Base-by-base conservation (phyloP, 2,888 invertebrate species). In the Drosophila quinaria region DNA sequence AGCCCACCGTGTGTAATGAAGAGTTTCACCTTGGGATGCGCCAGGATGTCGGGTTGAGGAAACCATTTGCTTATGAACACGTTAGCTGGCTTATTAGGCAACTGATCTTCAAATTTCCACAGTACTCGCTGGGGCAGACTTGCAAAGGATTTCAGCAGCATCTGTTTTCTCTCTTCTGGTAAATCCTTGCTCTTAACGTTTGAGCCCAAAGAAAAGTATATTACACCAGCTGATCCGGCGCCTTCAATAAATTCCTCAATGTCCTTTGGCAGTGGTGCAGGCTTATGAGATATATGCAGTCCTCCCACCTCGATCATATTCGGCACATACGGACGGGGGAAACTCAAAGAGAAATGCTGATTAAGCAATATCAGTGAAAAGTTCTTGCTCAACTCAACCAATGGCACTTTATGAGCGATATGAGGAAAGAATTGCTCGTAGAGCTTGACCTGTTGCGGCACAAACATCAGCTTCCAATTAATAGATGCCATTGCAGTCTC, bases 1-100 rank as follows among this genome's bases (percentile, higher is more conserved):
- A 93, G 65, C 0, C 93, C 94, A 9, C 93, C 93, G 58, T 94
- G 94, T 0, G 93, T 93, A 8, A 93, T 93, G 64, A 93, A 93
- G 0, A 93, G 67, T 51, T 92, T 93, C 0, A 93, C 89, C 67
- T 93, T 93, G 5, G 93, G 92, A 89, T 94, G 93, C 2, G 93
- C 93, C 76, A 92, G 62, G 15, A 92, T 84, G 63, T 93, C 93
- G 25, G 93, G 91, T 58, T 94, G 93, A 0, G 93, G 93, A 35
- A 93, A 90, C 93, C 93, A 93, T 33, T 92, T 90, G 47, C 83
- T 83, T n/a, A 93, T 77, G 31, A 87, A 81, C 15, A 92, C 81
- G 74, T 92, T 92, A 0, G 59, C 58, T 0, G 90, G 87, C 37
- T 90, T 90, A 1, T 74, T 89, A 0, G 82, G 80, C 70, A 92